These are phyloP conservation scores for Tetheella fluctuosa DNA, from an alignment of 2,888 invertebrate species.

Conservation along the genomic window DNA sequence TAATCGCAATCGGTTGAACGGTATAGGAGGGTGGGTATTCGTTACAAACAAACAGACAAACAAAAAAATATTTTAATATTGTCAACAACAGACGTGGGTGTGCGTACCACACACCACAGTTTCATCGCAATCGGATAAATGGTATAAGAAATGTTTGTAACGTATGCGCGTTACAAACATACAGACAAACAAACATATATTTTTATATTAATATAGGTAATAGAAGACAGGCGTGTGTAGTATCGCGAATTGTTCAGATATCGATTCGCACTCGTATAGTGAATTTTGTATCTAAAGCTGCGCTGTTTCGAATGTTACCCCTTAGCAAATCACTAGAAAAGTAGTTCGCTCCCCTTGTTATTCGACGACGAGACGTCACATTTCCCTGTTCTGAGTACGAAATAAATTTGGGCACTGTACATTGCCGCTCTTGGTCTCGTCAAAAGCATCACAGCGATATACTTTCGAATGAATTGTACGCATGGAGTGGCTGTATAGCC, in stretches of 20 bases:
- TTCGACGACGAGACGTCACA: background rate
- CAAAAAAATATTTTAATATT: no score
- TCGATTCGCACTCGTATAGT: background rate
- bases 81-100: no score
- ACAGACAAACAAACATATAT: no score
- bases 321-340: background rate
- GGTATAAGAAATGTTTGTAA: no score
- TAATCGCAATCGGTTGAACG: no score
- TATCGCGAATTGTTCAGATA: background rate
- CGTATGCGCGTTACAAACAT: no score
- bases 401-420: background rate
- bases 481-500: conserved; percentile 24
- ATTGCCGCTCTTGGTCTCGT: background rate
- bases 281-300: background rate
- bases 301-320: background rate
- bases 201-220: no score
- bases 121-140: no score
- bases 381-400: background rate
- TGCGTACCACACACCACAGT: no score
- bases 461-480: background rate
- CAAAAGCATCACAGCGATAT: background rate
- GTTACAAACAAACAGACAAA: no score
- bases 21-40: no score
- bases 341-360: background rate
- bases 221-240: background rate